Evolutionary conservation across 2,113 vertebrate genomes (phyloP).

Genomic region (Siniperca knerii): DNA sequence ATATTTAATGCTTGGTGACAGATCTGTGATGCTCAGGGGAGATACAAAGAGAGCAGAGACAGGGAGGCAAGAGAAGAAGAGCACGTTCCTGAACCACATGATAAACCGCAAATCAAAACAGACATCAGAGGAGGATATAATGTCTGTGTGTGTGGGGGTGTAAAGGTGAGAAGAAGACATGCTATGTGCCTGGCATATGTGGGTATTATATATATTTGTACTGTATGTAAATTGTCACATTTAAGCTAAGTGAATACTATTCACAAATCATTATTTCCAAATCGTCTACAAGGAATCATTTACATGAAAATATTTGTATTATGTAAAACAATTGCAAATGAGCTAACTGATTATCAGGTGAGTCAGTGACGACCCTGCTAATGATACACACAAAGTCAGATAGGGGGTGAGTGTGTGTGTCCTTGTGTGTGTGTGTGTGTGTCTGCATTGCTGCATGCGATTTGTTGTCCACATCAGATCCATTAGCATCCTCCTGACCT

Average conservation of each 20-base stretch:
- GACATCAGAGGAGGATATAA: slow-evolving; percentile 38
- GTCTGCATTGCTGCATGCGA: slow-evolving; percentile 47
- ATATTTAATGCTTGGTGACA: slow-evolving; percentile 45
- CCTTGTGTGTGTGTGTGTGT: slow-evolving; percentile 20
- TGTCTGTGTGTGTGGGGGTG: slow-evolving; percentile 5
- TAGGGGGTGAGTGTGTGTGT: slow-evolving; percentile 33
- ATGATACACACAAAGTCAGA: slow-evolving; percentile 66
- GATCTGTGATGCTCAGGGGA: slow-evolving; percentile 45
- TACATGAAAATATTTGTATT: slow-evolving; percentile 27
- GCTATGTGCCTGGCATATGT: not conserved
- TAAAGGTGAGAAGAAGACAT: slow-evolving; percentile 1
- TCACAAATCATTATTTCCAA: slow-evolving; percentile 43
- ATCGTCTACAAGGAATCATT: slow-evolving; percentile 30
- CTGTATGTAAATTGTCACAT: slow-evolving; percentile 14
- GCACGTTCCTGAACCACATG: slow-evolving; percentile 39
- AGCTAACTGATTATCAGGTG: slow-evolving; percentile 60
- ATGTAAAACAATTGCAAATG: slow-evolving; percentile 53
- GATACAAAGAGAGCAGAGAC: slow-evolving; percentile 21
- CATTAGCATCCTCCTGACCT: slow-evolving; percentile 81
- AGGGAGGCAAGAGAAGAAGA: slow-evolving; percentile 7
- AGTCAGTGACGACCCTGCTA: slow-evolving; percentile 42
- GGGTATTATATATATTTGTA: not conserved
- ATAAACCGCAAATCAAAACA: slow-evolving; percentile 57
- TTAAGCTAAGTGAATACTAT: not conserved
- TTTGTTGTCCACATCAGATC: slow-evolving; percentile 78